Base-by-base conservation (phyloP, 2,888 invertebrate species). In the Agrenia bidenticulata region DNA sequence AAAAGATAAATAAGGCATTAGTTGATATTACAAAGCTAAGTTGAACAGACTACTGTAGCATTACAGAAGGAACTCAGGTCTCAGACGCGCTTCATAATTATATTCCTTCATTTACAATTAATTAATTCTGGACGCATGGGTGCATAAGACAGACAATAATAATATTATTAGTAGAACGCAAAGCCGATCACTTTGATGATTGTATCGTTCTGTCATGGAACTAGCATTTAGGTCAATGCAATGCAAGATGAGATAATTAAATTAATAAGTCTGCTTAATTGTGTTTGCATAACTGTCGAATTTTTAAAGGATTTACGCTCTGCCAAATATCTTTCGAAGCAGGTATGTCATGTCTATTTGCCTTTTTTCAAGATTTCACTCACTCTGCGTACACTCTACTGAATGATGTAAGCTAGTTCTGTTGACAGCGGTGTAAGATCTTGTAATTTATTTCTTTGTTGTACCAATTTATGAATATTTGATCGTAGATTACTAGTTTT, bases 201-300 rank as follows among this genome's bases (percentile, higher is more conserved):
- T 26, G 54, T 15, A 39, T 61, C 54, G 7, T 41, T 19, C 24
- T 54, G 37, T 69, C 63, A 68, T 69, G 69, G 60, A 63, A 62
- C 61, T 63, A 62, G 60, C 64, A 71, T 69, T 68, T 66, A 66
- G 68, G 71, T 69, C 71, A 71, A 71, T 71, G 71, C 61, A 60
- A 70, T 66, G 60, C 68, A 68, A 71, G 61, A 71, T 66, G 66
- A 69, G 68, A 71, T 71, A 69, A 69, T 71, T 71, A 71, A 68
- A 66, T 68, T 71, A 71, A 71, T 68, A 70, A 70, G 64, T 71
- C 63, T 53, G 45, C 32, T 50, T 63, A 63, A 58, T 63, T 63
- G 51, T 17, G 51, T 24, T 21, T 51, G 26, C 51, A 51, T 21
- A 51, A 51, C 26, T 51, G 24, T 51, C 24, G 26, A 51, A 24